Evolutionary conservation across 2,888 invertebrate genomes (phyloP), one percentile per base, ranked within the genome.

Genomic region (Patella ulyssiponensis): DNA sequence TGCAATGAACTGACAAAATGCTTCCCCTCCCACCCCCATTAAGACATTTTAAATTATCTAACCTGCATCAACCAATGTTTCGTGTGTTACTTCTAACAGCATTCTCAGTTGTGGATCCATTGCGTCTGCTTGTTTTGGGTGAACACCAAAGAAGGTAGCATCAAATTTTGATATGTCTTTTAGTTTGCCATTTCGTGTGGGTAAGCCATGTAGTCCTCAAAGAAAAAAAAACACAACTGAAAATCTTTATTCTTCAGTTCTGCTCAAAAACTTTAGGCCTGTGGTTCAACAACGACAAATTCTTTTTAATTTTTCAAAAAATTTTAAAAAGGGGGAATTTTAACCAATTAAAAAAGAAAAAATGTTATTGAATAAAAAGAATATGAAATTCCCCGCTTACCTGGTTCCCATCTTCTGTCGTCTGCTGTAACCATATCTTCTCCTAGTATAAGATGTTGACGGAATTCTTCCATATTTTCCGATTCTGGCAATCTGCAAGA

Each of bases 341-440:
- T 33, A 33, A 33, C 33, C 3, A 33, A 33, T 33, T 4, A 33
- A 33, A 33, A 1, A 27, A 27, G 27, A 1, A 27, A 27, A 33
- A 3, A 33, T 33, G 33, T 27, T 3, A 27, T 27, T 27, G 27
- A 3, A 27, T 44, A 44, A 44, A 44, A 9, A 44, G 44, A 44
- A 44, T 44, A 44, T 44, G 33, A 44, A 44, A 44, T 44, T 9
- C 44, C 44, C 9, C 44, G 44, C 73, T 88, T 90, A 94, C 94
- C 95, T 83, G 95, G 93, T 7, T 95, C 94, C 98, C 98, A 98
- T 90, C 98, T 94, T 83, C 97, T 93, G 85, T 95, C 96, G 91
- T 98, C 97, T 85, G 96, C 97, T 53, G 97, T 98, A 81, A 98
- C 95, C 93, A 99, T 95, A 91, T 99, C 98, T 71, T 97, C 94